These are phyloP conservation scores for Cottoperca gobio DNA, from an alignment of 2,797 vertebrate species.

Conservation along the genomic window DNA sequence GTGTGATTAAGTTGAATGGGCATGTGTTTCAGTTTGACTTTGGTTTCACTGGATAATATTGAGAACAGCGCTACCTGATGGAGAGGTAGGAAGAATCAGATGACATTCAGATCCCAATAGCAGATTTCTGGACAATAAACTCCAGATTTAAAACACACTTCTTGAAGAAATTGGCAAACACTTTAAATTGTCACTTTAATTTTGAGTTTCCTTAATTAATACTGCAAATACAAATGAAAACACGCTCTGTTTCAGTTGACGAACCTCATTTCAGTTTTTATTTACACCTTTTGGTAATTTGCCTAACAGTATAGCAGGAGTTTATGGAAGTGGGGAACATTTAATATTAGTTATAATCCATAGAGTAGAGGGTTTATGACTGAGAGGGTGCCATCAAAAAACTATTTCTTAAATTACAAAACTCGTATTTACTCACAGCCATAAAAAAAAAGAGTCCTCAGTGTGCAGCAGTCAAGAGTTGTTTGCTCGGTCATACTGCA, in stretches of 20 bases:
- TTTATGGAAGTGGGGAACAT: neutral
- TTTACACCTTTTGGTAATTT: neutral
- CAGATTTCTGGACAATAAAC: neutral
- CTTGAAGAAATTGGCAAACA: neutral
- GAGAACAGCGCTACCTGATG: neutral
- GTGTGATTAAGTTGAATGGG: conserved; percentile 3
- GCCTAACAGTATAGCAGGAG: neutral
- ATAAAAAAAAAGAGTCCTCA: no score
- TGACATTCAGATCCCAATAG: neutral
- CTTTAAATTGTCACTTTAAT: neutral
- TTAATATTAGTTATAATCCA: neutral
- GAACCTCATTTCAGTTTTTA: neutral
- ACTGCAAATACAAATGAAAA: neutral
- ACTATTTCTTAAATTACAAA: neutral
- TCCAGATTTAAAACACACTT: neutral
- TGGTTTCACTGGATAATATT: neutral
- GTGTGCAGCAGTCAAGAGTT: no score
- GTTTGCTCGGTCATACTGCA: neutral
- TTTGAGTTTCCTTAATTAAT: neutral
- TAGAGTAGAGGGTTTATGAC: neutral
- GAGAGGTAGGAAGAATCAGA: neutral
- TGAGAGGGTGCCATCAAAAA: neutral
- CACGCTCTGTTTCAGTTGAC: neutral
- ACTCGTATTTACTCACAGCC: neutral
- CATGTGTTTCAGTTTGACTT: neutral